Evolutionary conservation across 37 sponge, comb jelly and placozoan species (phyloP), one percentile per base, ranked within the genome.

Genomic region (Beroe forskalii): DNA sequence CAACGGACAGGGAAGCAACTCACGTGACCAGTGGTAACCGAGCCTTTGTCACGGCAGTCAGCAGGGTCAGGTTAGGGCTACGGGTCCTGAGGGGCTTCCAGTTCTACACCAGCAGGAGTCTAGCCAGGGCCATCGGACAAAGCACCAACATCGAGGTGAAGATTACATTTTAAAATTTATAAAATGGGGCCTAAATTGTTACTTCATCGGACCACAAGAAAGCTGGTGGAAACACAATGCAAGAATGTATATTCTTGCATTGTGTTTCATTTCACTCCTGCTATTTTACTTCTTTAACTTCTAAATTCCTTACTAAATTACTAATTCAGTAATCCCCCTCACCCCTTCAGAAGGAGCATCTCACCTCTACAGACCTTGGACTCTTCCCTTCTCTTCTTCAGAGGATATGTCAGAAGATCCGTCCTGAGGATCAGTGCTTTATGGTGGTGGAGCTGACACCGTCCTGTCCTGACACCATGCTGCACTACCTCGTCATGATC

Each of bases 61-160:
- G 72, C 72, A 69, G 72, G 32, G 72, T 69, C 72, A 27, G 39
- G 35, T 32, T 69, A 69, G 72, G 72, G 32, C 36, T 69, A 33
- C 35, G 72, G 19, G 72, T 69, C 4, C 27, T 69, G 72, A 69
- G 72, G 38, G 72, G 72, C 9, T 69, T 69, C 39, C 72, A 69
- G 72, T 69, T 69, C 72, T 69, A 69, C 38, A 69, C 72, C 38
- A 69, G 72, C 32, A 69, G 72, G 72, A 69, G 72, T 69, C 72
- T 69, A 31, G 72, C 72, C 72, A 69, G 32, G 39, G 72, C 72
- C 20, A 32, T 69, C 19, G 72, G 72, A 2, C 33, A 69, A 12
- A 48, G 55, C 12, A 48, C 55, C 12, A 12, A 48, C 55, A 48
- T 48, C 55, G 12, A 48, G 55, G 55, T 48, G 12, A 48, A n/a